These are phyloP conservation scores for Conger conger DNA, from an alignment of 2,113 vertebrate genomes.

Conservation along the genomic window DNA sequence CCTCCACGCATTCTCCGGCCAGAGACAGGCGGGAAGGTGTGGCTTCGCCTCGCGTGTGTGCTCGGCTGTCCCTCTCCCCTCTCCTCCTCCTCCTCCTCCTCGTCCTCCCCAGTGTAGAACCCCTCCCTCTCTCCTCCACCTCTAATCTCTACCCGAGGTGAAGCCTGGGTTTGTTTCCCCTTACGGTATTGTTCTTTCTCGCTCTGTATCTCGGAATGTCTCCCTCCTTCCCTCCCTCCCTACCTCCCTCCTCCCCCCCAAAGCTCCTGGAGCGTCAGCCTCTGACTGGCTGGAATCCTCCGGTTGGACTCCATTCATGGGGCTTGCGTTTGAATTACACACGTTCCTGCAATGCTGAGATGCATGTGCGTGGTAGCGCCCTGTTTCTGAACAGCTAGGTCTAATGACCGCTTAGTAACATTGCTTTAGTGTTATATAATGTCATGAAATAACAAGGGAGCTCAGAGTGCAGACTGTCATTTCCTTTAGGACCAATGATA, in stretches of 20 bases:
- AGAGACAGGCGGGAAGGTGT: neutral
- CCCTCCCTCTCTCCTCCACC: neutral
- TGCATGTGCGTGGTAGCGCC: neutral
- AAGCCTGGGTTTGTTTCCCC: neutral
- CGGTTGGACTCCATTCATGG: constrained; percentile 21
- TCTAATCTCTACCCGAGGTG: no score
- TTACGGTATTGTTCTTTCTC: neutral
- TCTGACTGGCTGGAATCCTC: neutral
- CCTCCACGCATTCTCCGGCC: neutral
- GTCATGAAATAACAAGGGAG: neutral
- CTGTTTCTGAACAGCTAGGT: neutral
- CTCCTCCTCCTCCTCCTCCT: neutral
- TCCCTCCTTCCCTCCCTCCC: neutral
- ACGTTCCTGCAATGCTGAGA: neutral
- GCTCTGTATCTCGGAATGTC: neutral
- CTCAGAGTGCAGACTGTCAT: neutral
- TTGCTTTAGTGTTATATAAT: neutral
- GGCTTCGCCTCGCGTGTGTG: neutral
- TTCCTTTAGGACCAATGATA: neutral
- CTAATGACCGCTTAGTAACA: neutral
- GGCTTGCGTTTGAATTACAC: constrained; percentile 18
- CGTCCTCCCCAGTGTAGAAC: neutral
- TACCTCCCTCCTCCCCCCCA: constrained; percentile 6
- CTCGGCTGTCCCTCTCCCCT: neutral
- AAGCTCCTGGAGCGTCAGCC: constrained; percentile 21